Evolutionary conservation across 1,140 invertebrate genomes (phyloP), one percentile per base, ranked within the genome.

Genomic region (Leptinotarsa defecta): DNA sequence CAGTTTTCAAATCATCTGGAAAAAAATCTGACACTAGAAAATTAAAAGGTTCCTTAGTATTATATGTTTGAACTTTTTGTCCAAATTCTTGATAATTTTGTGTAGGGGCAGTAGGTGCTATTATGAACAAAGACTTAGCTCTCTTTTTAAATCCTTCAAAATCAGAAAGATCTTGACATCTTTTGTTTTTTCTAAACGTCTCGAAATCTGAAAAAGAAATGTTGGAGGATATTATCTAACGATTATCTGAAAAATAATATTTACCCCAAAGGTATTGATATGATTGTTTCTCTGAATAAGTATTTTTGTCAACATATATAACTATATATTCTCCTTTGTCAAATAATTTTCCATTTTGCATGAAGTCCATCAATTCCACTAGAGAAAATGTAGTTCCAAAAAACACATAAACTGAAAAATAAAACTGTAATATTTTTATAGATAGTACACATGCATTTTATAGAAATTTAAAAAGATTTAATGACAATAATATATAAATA

Each of bases 271-370:
- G 91, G 88, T 97, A 98, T 85, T 94, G 93, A 75, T 91, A 87
- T 13, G 93, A 91, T 83, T 94, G 92, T 80, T 91, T 91, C 43
- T 88, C 85, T 13, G 91, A 90, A 85, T 95, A 96, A 1, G 92
- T 93, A 88, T 95, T 92, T 89, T 94, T 95, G 83, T 98, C 96
- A 8, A 98, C 93, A 84, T 94, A 95, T 82, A 99, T 96, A 62
- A 98, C 94, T 88, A 98, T 94, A 84, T 98, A 98, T 84, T 98
- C 94, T 13, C 96, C 96, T 73, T 95, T 92, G 20, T 93, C 92
- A 82, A 98, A 93, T 68, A 98, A 83, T 72, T 95, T 91, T 69
- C 93, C 88, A 71, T 92, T 92, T 83, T 97, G 93, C 93, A 98
- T 95, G 11, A 93, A 92, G 57, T 90, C 91, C 94, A 98, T 96